Evolutionary conservation across 35 echinoderm and acorn worm genomes (phyloP).

Genomic region (Holothuria glaberrima): DNA sequence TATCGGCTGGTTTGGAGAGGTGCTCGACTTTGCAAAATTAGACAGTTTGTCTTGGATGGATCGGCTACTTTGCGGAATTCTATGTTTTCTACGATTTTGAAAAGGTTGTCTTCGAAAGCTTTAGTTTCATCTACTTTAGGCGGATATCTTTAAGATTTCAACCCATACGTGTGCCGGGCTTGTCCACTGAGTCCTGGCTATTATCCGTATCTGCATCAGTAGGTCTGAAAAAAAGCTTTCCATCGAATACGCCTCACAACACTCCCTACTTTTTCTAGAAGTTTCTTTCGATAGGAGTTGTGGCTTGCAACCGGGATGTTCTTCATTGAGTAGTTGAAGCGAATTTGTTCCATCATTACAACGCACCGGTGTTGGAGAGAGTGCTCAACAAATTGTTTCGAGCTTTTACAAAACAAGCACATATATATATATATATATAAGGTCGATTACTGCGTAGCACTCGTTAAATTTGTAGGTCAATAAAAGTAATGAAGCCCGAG

Average conservation of each 20-base stretch:
- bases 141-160: not conserved
- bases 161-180: not conserved
- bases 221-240: conserved; percentile 7
- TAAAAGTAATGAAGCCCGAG: no score
- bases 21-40: not conserved
- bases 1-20: conserved; percentile 11
- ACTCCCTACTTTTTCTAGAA: conserved; percentile 28
- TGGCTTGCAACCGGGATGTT: not conserved
- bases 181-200: not conserved
- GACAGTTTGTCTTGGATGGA: conserved; percentile 13
- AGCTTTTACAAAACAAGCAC: no score
- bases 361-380: not conserved
- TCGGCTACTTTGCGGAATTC: conserved; percentile 33
- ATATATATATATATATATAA: no score
- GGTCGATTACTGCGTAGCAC: no score
- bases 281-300: not conserved
- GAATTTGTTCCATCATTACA: not conserved
- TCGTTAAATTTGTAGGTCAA: no score
- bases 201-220: not conserved
- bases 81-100: not conserved
- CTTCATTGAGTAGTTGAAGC: conserved; percentile 9
- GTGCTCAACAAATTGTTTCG: not conserved
- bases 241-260: not conserved
- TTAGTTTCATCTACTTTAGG: not conserved
- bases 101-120: conserved; percentile 2